phyloP scores from a whole-genome alignment of 1,140 invertebrate species.

The Apis florea region DNA sequence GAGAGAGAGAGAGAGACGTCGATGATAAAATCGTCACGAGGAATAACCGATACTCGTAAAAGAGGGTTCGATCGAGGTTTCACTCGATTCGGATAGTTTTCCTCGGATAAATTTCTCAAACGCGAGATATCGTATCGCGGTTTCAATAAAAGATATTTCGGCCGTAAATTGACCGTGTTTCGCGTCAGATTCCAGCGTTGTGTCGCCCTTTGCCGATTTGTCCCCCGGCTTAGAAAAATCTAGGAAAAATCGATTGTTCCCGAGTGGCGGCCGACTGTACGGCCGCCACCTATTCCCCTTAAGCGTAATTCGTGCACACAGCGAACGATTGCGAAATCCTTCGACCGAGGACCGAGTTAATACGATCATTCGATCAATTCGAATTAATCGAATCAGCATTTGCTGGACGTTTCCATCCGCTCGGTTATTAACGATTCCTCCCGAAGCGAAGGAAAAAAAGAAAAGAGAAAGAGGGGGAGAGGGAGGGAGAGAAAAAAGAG shows the following conservation, averaged over 20 bases:
- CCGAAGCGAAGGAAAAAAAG: background rate
- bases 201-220: too few relatives aligned
- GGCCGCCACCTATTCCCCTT: background rate
- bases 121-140: constrained; percentile 10
- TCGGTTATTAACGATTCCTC: constrained; percentile 4
- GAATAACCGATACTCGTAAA: background rate
- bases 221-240: background rate
- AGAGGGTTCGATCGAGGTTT: background rate
- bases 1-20: too few relatives aligned
- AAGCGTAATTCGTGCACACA: background rate
- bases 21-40: too few relatives aligned
- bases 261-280: background rate
- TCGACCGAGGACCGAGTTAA: background rate
- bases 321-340: background rate
- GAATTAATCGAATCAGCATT: constrained; percentile 4
- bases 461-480: too few relatives aligned
- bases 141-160: constrained; percentile 10
- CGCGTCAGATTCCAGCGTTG: background rate
- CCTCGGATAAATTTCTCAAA: background rate
- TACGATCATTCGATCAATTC: constrained; percentile 13
- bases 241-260: background rate
- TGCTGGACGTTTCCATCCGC: background rate
- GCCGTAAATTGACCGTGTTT: background rate
- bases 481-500: background rate
- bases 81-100: background rate